Percentiles rank a stretch among this genome's conserved stretches.
Conservation (phyloP, 2,888 invertebrate genomes). For the Crioceris asparagi region DNA sequence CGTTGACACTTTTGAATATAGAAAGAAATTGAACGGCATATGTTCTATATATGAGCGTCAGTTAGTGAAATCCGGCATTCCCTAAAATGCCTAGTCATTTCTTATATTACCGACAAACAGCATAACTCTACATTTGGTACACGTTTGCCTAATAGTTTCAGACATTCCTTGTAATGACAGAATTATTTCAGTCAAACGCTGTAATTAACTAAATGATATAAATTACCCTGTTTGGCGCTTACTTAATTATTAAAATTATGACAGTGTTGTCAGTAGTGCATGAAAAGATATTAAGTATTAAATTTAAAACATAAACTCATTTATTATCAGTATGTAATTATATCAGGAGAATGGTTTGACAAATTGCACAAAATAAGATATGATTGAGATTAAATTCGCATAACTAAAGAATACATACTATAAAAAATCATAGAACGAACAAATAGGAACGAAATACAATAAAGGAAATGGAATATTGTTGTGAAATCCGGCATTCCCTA, state of each 20-base stretch:
- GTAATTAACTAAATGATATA: conserved; percentile 4
- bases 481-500: conserved; percentile 4
- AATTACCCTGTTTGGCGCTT: conserved; percentile 5
- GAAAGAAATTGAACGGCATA: no score
- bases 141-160: conserved; percentile 4
- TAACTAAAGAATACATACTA: conserved; percentile 4
- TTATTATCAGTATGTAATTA: conserved; percentile 5
- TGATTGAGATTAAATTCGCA: conserved; percentile 1
- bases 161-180: conserved; percentile 1
- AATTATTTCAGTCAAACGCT: conserved; percentile 5
- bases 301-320: conserved; percentile 1
- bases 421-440: conserved; percentile 4
- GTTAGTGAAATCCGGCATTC: conserved; percentile 4
- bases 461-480: no score
- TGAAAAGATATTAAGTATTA: conserved; percentile 2
- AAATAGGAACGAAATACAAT: conserved; percentile 3
- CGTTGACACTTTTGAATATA: no score
- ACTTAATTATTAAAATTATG: conserved; percentile 2
- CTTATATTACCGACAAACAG: conserved; percentile 3
- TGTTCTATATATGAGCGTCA: conserved; percentile 5
- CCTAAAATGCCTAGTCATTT: conserved; percentile 5
- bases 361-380: conserved; percentile 3
- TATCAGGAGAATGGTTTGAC: conserved; percentile 1
- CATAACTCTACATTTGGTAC: conserved; percentile 6
- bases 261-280: conserved; percentile 4